These are phyloP conservation scores for Temnopleurus reevesii DNA, from an alignment of 53 echinoderm and acorn worm genomes.

Conservation along the genomic window DNA sequence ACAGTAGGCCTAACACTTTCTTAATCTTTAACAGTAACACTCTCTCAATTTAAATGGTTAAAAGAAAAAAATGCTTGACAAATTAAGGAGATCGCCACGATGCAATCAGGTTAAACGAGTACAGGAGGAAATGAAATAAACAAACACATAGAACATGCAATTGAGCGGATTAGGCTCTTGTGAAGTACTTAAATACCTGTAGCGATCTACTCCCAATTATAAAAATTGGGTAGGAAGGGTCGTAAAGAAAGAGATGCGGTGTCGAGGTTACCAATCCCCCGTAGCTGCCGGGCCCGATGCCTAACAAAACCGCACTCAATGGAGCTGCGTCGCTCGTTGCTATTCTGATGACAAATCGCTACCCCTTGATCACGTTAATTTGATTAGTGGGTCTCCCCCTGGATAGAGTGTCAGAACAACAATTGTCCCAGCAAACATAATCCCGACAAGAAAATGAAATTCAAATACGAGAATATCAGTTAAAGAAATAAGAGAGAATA, in stretches of 20 bases:
- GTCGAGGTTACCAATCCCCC: conserved; percentile 20
- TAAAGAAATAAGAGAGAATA: not conserved
- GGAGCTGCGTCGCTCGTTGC: conserved; percentile 34
- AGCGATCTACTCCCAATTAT: conserved; percentile 27
- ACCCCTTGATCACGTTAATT: conserved; percentile 68
- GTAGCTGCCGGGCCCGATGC: conserved; percentile 34
- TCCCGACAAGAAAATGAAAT: conserved; percentile 37
- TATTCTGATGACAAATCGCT: conserved; percentile 73
- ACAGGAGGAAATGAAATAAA: not conserved
- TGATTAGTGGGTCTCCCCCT: conserved; percentile 66
- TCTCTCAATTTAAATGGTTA: no score
- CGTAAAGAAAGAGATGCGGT: not conserved
- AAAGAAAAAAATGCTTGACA: no score
- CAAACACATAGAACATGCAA: not conserved
- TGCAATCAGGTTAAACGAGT: not conserved
- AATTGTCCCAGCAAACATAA: conserved; percentile 18
- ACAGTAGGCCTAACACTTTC: no score
- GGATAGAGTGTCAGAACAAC: conserved; percentile 67
- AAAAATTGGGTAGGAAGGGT: conserved; percentile 38
- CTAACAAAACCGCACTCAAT: conserved; percentile 42
- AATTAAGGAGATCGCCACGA: no score
- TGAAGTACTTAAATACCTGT: conserved; percentile 19
- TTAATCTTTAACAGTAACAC: no score
- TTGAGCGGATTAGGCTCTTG: not conserved
- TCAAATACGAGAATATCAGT: conserved; percentile 33